Base-by-base conservation (phyloP, 92 coral and sea anemone species). In the Porites divaricata region DNA sequence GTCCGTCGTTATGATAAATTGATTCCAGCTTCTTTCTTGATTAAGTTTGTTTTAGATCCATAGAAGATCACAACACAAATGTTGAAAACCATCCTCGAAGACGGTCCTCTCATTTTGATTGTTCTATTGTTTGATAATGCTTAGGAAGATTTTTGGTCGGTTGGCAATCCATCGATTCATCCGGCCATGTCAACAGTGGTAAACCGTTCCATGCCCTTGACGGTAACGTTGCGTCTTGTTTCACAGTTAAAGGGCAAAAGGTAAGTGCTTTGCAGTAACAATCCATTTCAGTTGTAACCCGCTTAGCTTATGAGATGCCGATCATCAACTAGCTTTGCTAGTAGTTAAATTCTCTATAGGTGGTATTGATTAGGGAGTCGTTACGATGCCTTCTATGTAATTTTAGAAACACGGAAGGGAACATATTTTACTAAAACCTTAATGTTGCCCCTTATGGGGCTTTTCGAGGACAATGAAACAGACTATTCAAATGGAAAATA, bases 221-320 rank as follows among this genome's bases (percentile, higher is more conserved):
- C 74, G 95, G 89, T 19, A 84, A 87, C 70, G 81, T 81, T 65
- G 92, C 87, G 6, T 81, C 93, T 8, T 92, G 95, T 70, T 86
- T 88, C 23, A 85, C 82, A 49, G 66, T 81, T 14, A 67, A 77
- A 86, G 57, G 56, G 65, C 65, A 48, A 74, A 89, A 77, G 49
- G 79, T 78, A 64, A 12, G 71, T 71, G 14, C 41, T 8, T 11
- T 24, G 73, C 22, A 63, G 9, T 23, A 25, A 20, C 21, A 7
- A 17, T 6, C 21, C 8, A n/a, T 19, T 8, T 63, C n/a, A 35
- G 45, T 35, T 35, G 45, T 35, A 35, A 5, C 45, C 45, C 45
- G 45, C 45, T 35, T 35, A 35, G 19, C 28, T 35, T 35, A 0
- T 35, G 45, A 35, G 45, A 35, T 35, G 45, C 45, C 0, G 45